Evolutionary conservation across 1,140 invertebrate species (phyloP).

Genomic region (Dolichoris vasculosae): DNA sequence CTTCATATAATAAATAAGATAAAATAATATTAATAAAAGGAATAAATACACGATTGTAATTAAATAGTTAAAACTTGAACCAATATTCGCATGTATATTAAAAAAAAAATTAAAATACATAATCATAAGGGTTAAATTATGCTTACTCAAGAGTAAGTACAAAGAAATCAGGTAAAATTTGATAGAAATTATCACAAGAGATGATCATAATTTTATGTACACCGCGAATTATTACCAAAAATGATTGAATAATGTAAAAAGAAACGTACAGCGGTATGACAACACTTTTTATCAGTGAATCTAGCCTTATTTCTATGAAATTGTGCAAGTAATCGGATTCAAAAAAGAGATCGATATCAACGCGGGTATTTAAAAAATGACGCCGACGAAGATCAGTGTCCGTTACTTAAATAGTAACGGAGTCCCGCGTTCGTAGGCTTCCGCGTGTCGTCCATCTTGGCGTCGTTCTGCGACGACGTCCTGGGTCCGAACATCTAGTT

Average conservation of each 20-base stretch:
- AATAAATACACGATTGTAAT: neutral
- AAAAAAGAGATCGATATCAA: too few species aligned
- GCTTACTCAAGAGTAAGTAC: neutral
- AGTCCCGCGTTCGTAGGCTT: neutral
- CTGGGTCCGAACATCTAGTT: neutral
- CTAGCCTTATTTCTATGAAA: too few species aligned
- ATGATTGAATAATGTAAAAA: neutral
- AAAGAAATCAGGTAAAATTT: slow-evolving; percentile 20
- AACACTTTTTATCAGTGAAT: too few species aligned
- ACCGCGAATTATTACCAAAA: neutral
- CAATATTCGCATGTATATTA: neutral
- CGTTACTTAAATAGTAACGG: neutral
- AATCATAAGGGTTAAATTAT: neutral
- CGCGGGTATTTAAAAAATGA: too few species aligned
- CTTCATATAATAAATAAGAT: neutral
- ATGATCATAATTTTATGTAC: neutral
- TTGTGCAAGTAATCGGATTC: too few species aligned
- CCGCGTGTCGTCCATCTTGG: neutral
- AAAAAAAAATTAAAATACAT: neutral
- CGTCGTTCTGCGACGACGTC: too few species aligned
- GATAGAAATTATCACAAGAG: neutral
- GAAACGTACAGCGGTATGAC: too few species aligned
- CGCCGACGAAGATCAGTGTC: too few species aligned
- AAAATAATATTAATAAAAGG: neutral
- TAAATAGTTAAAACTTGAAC: neutral